Percentiles rank a stretch among this genome's conserved stretches.
Conservation (phyloP, 1,140 invertebrate genomes). For the Odontomachus brunneus region DNA sequence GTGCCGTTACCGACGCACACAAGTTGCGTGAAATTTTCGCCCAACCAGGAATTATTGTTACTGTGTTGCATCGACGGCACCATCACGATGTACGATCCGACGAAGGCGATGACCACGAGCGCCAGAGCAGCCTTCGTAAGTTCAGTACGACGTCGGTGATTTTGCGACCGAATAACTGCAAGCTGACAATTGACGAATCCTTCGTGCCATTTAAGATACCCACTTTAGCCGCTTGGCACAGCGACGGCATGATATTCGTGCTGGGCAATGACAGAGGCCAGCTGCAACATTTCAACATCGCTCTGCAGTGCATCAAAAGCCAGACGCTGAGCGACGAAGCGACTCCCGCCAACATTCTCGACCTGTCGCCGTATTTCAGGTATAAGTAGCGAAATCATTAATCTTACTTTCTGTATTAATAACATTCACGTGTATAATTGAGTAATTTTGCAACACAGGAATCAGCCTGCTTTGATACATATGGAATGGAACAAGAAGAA, state of each 20-base stretch:
- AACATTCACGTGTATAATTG: constrained; percentile 12
- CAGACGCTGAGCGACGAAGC: constrained; percentile 90
- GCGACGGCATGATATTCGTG: constrained; percentile 89
- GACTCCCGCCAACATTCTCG: constrained; percentile 87
- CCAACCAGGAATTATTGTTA: constrained; percentile 90
- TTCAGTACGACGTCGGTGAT: constrained; percentile 43
- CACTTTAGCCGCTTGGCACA: constrained; percentile 90
- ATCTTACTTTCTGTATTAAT: no score
- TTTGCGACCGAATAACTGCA: no score
- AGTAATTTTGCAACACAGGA: constrained; percentile 74
- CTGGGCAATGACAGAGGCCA: constrained; percentile 90
- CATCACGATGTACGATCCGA: constrained; percentile 90
- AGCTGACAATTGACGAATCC: no score
- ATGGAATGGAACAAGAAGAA: constrained; percentile 87
- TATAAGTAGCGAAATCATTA: constrained; percentile 69
- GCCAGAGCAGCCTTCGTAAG: constrained; percentile 89
- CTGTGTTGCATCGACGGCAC: constrained; percentile 92
- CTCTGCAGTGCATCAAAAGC: constrained; percentile 88
- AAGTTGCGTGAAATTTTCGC: constrained; percentile 89
- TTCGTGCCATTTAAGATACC: constrained; percentile 88
- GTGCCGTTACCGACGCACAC: constrained; percentile 90
- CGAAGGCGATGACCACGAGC: constrained; percentile 87
- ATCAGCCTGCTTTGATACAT: constrained; percentile 86
- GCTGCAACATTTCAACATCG: constrained; percentile 92
- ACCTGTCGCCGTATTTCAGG: constrained; percentile 90